Evolutionary conservation across 2,797 vertebrate species (phyloP).

Genomic region (Acomys russatus): DNA sequence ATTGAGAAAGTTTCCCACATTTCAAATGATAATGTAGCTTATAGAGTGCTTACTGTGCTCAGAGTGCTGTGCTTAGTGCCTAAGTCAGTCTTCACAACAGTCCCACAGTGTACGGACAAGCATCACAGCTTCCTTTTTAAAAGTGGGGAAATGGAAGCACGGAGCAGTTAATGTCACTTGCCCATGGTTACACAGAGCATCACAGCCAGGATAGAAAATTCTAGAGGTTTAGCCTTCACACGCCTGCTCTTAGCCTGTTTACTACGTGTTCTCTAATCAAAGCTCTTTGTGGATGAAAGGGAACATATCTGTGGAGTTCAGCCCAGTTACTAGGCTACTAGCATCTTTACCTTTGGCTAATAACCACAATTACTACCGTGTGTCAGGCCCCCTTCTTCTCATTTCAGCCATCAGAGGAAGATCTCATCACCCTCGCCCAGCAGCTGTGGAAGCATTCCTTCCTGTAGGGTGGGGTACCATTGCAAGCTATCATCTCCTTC

Average conservation of each 20-base stretch:
- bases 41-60: neutral
- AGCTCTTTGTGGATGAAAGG: neutral
- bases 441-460: neutral
- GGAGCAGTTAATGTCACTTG: neutral
- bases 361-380: neutral
- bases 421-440: neutral
- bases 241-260: neutral
- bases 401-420: neutral
- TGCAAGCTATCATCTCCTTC: neutral
- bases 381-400: neutral
- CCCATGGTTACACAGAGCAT: neutral
- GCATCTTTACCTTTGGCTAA: neutral
- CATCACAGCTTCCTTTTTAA: neutral
- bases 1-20: neutral
- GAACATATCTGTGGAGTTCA: neutral
- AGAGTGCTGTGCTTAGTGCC: neutral
- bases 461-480: neutral
- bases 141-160: neutral
- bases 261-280: neutral
- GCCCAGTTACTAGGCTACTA: fast-evolving
- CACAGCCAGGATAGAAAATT: neutral
- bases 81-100: neutral
- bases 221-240: neutral
- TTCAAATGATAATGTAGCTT: conserved; percentile 26
- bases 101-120: neutral